Conservation (phyloP, 2,888 invertebrate species). For the Sisyra nigra region DNA sequence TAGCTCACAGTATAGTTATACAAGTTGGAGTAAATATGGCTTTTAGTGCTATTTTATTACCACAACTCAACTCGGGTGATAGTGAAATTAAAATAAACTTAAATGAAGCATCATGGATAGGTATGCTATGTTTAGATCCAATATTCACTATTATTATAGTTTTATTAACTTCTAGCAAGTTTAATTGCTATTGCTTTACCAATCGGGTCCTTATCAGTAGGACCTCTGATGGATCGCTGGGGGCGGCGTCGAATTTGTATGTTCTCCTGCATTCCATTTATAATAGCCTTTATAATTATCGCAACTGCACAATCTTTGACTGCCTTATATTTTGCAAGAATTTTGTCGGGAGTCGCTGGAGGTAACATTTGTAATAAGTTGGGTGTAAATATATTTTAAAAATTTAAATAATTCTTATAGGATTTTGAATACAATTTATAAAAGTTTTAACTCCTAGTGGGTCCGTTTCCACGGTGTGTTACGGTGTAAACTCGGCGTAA, state of each 20-base stretch:
- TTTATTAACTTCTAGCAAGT: constrained; percentile 29
- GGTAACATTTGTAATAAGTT: too few relatives aligned
- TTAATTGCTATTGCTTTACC: constrained; percentile 36
- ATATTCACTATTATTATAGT: constrained; percentile 5
- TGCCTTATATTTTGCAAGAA: constrained; percentile 31
- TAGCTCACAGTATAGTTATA: constrained; percentile 31
- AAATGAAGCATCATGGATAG: constrained; percentile 38
- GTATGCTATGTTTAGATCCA: too few relatives aligned
- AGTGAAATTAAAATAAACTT: constrained; percentile 26
- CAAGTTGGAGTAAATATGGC: constrained; percentile 41
- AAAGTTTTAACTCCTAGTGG: neutral
- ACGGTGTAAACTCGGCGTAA: too few relatives aligned
- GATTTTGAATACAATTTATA: neutral
- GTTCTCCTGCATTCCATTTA: constrained; percentile 28
- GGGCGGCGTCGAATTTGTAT: constrained; percentile 33
- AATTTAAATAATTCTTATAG: neutral
- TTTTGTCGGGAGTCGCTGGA: constrained; percentile 33
- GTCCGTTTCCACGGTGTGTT: too few relatives aligned
- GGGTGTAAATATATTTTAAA: constrained; percentile 1
- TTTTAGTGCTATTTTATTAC: constrained; percentile 36
- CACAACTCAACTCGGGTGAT: constrained; percentile 27
- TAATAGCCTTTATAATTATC: constrained; percentile 31
- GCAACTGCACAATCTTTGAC: constrained; percentile 26
- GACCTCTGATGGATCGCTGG: constrained; percentile 37
- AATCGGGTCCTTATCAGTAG: constrained; percentile 32